Percentiles rank a stretch among this genome's conserved stretches.
Evolutionary conservation across 2,113 vertebrate genomes (phyloP).

Genomic region (Nesogale talazaci): DNA sequence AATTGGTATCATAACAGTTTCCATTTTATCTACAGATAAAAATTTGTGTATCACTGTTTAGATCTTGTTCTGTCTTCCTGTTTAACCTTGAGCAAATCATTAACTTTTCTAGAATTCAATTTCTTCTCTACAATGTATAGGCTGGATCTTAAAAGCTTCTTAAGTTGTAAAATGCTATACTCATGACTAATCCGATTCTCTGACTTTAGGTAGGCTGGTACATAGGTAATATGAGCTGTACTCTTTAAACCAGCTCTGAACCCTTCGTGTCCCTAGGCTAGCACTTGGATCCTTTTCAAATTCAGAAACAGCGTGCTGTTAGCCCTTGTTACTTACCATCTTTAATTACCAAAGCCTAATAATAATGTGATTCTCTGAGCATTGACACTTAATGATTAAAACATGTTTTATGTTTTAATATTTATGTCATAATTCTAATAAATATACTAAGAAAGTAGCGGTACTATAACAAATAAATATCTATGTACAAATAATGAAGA

Average conservation of each 20-base stretch:
- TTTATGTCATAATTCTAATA: constrained; percentile 6
- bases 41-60: not conserved
- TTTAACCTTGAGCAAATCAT: constrained; percentile 11
- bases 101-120: not conserved
- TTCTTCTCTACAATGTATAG: not conserved
- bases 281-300: not conserved
- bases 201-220: not conserved
- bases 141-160: not conserved
- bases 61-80: not conserved
- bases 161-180: not conserved
- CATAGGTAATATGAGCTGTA: not conserved
- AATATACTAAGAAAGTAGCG: not conserved
- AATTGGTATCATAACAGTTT: not conserved
- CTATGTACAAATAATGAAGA: not conserved
- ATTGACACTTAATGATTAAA: constrained; percentile 31
- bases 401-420: not conserved
- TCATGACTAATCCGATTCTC: not conserved
- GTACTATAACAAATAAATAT: constrained; percentile 17
- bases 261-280: not conserved
- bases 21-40: not conserved
- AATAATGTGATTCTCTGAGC: not conserved
- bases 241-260: not conserved
- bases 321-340: not conserved
- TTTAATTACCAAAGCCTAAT: constrained; percentile 17
- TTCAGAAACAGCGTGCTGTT: constrained; percentile 8